These are phyloP conservation scores for Pycnomerus fuliginosus DNA, from an alignment of 2,888 invertebrate genomes.

Conservation along the genomic window DNA sequence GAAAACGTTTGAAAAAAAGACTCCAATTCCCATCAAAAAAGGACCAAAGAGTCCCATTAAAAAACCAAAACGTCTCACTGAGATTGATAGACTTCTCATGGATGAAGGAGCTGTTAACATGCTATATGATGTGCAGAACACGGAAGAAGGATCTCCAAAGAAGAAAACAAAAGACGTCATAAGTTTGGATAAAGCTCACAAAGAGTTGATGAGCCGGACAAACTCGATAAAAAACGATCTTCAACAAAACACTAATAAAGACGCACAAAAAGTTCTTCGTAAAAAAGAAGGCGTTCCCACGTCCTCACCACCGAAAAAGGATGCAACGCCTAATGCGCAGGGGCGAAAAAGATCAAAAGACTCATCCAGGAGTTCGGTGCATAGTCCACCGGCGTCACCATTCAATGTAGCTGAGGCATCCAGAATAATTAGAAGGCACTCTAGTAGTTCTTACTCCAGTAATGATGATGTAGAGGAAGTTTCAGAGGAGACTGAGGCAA, in stretches of 20 bases:
- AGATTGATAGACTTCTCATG: slow-evolving; percentile 75
- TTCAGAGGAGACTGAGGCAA: slow-evolving; percentile 53
- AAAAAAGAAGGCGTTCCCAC: slow-evolving; percentile 52
- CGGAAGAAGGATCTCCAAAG: slow-evolving; percentile 40
- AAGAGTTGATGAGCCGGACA: slow-evolving; percentile 47
- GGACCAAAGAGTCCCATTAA: slow-evolving; percentile 11
- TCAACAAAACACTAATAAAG: slow-evolving; percentile 42
- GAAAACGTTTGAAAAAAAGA: slow-evolving; percentile 27
- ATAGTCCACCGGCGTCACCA: slow-evolving; percentile 59
- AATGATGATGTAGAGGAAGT: slow-evolving; percentile 48
- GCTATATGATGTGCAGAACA: slow-evolving; percentile 72
- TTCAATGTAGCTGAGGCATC: slow-evolving; percentile 74
- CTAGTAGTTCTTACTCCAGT: slow-evolving; percentile 76
- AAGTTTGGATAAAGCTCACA: slow-evolving; percentile 43
- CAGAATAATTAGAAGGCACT: slow-evolving; percentile 78
- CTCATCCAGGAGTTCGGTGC: slow-evolving; percentile 45
- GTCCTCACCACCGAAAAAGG: slow-evolving; percentile 18
- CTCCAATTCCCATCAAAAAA: slow-evolving; percentile 24
- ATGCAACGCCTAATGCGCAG: slow-evolving; percentile 17
- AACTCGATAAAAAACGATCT: slow-evolving; percentile 48
- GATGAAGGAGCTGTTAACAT: slow-evolving; percentile 88
- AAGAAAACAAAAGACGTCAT: slow-evolving; percentile 37
- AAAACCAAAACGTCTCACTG: slow-evolving; percentile 54
- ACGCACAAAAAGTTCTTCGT: slow-evolving; percentile 54
- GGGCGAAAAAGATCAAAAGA: slow-evolving; percentile 51